Percentiles rank a stretch among this genome's conserved stretches.
Conservation (phyloP, 2,113 vertebrate species). For the Narcine bancroftii region DNA sequence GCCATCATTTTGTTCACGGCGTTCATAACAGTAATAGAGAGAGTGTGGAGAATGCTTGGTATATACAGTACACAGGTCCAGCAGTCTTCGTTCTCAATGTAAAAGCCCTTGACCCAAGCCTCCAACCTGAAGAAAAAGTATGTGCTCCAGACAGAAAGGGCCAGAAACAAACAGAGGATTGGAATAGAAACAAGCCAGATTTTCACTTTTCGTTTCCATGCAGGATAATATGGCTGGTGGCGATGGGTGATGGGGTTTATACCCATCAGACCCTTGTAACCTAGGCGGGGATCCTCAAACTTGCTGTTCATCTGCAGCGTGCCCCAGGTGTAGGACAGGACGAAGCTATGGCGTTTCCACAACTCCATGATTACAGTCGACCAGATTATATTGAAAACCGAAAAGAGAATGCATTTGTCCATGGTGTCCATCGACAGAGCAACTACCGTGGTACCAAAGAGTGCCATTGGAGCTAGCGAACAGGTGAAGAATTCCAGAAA, state of each 20-base stretch:
- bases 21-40: conserved; percentile 59
- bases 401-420: conserved; percentile 60
- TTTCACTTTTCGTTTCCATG: conserved; percentile 55
- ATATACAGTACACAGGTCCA: conserved; percentile 51
- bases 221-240: conserved; percentile 60
- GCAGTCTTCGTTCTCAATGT: conserved; percentile 49
- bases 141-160: conserved; percentile 59
- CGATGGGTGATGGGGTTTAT: conserved; percentile 60
- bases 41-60: conserved; percentile 61
- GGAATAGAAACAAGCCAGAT: conserved; percentile 60
- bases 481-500: conserved; percentile 71
- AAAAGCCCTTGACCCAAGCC: conserved; percentile 47
- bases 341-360: conserved; percentile 63
- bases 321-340: conserved; percentile 62
- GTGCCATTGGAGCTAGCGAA: conserved; percentile 59
- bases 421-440: conserved; percentile 49
- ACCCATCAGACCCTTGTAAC: conserved; percentile 55
- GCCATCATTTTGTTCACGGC: conserved; percentile 56
- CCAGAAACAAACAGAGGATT: conserved; percentile 57
- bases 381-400: conserved; percentile 67
- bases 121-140: conserved; percentile 60
- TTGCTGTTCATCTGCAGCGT: conserved; percentile 53
- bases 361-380: conserved; percentile 65
- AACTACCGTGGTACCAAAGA: conserved; percentile 52
- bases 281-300: conserved; percentile 61